Evolutionary conservation across 2,113 vertebrate species (phyloP).

Genomic region (Terrapene triunguis): DNA sequence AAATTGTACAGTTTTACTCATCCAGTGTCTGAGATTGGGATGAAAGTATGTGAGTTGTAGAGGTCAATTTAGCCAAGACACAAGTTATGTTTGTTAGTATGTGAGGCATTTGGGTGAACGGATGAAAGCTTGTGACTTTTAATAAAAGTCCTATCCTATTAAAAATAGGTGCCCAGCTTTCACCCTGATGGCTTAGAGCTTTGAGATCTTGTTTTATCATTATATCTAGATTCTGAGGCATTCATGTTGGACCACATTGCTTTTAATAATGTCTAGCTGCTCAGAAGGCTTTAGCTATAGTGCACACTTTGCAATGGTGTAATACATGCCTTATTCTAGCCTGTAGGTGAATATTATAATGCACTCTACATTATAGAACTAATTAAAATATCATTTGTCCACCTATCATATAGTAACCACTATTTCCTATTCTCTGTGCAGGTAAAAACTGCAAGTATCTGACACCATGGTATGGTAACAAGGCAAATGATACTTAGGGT

Average conservation of each 20-base stretch:
- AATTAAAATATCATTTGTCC: constrained; percentile 14
- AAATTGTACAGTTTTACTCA: neutral
- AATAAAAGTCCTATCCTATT: neutral
- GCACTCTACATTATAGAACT: neutral
- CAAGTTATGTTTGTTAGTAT: neutral
- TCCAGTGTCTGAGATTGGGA: fast-evolving
- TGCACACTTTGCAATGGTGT: neutral
- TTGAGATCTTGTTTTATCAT: neutral
- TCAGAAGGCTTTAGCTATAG: neutral
- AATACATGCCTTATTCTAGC: neutral
- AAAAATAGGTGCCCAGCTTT: neutral
- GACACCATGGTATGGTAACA: neutral
- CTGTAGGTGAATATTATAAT: constrained; percentile 10
- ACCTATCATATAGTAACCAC: neutral
- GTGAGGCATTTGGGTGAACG: neutral
- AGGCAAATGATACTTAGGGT: neutral
- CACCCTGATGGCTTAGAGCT: neutral
- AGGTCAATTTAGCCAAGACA: too few relatives aligned
- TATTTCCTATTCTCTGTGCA: neutral
- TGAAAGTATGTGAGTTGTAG: neutral
- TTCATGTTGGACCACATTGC: too few relatives aligned
- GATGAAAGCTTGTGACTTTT: neutral
- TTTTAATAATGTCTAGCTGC: neutral
- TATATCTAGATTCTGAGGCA: too few relatives aligned
- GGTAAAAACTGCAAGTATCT: constrained; percentile 16